phyloP scores from a whole-genome alignment of 2,113 vertebrate species.

The Cyprinodon variegatus region DNA sequence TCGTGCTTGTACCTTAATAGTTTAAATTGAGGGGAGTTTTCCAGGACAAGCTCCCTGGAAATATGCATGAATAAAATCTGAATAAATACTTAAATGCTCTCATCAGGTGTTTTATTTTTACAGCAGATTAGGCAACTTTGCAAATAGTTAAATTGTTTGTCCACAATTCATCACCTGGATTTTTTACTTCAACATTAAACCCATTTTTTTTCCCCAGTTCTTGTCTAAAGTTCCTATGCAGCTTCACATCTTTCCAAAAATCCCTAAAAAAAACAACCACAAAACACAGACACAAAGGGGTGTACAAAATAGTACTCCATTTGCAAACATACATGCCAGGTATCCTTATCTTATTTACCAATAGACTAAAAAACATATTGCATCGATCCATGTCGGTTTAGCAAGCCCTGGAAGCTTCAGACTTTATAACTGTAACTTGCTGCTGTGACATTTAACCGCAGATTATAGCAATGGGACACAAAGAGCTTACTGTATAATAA shows the following conservation, averaged over 20 bases:
- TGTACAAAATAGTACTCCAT: not conserved
- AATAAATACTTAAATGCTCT: not conserved
- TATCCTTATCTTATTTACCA: not conserved
- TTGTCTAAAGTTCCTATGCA: not conserved
- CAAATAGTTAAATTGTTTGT: not conserved
- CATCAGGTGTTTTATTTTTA: not conserved
- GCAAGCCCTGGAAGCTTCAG: not conserved
- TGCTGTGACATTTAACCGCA: conserved; percentile 5
- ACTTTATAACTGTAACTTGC: conserved; percentile 2
- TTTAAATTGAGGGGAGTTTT: not conserved
- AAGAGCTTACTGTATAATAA: not conserved
- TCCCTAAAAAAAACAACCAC: not conserved
- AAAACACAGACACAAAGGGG: not conserved
- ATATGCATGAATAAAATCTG: not conserved
- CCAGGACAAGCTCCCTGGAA: not conserved
- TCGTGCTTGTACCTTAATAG: not conserved
- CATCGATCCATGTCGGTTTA: not conserved
- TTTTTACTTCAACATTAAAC: not conserved
- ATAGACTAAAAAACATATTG: not conserved
- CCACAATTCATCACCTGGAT: not conserved
- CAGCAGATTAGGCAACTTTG: not conserved
- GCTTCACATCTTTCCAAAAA: not conserved
- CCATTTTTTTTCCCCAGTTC: not conserved
- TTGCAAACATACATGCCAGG: not conserved
- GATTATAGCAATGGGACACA: conserved; percentile 4